Base-by-base conservation (phyloP, 2,888 invertebrate species). In the Sesamia inferens region DNA sequence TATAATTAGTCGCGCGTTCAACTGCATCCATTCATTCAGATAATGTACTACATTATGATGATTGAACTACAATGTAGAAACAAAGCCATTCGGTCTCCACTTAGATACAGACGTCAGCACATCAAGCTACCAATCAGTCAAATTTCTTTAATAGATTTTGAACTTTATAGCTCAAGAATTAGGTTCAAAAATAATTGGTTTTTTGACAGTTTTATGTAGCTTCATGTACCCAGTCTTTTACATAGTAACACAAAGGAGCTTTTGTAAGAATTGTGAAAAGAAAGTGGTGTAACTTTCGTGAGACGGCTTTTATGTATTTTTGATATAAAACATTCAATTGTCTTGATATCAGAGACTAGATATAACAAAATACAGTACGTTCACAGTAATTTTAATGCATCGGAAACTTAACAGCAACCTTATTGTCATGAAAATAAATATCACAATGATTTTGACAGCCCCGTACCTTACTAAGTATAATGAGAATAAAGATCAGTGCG, bases 1-100 rank as follows among this genome's bases (percentile, higher is more conserved):
- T 93, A 93, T 93, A 91, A 93, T 93, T 93, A 93, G 92, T 85
- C 55, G 74, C 68, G 86, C 88, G 84, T 85, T 84, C 90, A 84
- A 87, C 87, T 89, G 90, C 85, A 90, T 85, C 84, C 85, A 83
- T 91, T 92, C 92, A 92, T 88, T 86, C 81, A 78, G 85, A 87
- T 88, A 86, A 76, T 83, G 81, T 67, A 59, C 51, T 71, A 81
- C 72, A 85, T 16, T 16, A 48, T 13, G 44, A 44, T 44, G 13
- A 44, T 44, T 44, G 44, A 44, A 44, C 44, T 44, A 44, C 44
- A 44, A 44, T 13, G 44, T 44, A 44, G 13, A 13, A 44, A 11
- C 13, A 44, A 44, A 44, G 13, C 5, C 11, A 13, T 5, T 13
- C 11, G 13, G 44, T 44, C 13, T 44, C 13, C 44, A 44, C 13